Evolutionary conservation across 2,888 invertebrate species (phyloP), one percentile per base, ranked within the genome.

Genomic region (Euplagia quadripunctaria): DNA sequence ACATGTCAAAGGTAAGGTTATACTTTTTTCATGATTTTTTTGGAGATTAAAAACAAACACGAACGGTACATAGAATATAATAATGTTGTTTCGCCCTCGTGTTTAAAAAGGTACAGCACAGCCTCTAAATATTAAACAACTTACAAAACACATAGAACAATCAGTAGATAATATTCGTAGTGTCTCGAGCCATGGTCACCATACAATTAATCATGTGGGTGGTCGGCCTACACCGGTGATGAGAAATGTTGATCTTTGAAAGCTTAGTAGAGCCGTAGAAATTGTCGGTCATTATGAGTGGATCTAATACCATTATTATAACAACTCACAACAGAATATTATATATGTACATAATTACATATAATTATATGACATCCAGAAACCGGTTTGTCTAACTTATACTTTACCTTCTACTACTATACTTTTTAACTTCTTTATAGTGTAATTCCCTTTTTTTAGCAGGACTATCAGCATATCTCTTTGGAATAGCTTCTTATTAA

Each of bases 181-280:
- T 46, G 41, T n/a, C 77, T 71, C 17, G 41, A 77, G 70, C 69
- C 63, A 75, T 87, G 85, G 86, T 78, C 80, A 85, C 84, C 75
- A 80, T 85, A 86, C 73, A 63, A 75, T 78, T 52, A 70, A 67
- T 72, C 82, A 80, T 78, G 61, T 61, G 61, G 77, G 85, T 89
- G 90, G 89, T 90, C 90, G 90, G 90, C 83, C 89, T 83, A 87
- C 88, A 85, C 78, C 79, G 82, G 75, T 72, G 85, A 82, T 79
- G 73, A 81, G 76, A 77, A 74, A 77, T 72, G 69, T 68, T 71
- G 70, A 72, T 73, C 70, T 82, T 79, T 78, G 81, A 71, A 72
- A 73, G 73, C 58, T 79, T 71, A 61, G 31, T 31, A 31, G 16
- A 69, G 69, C 20, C 20, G 43, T 64, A 74, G 75, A 83, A 77